Evolutionary conservation across 2,113 vertebrate species (phyloP).

Genomic region (Sinosuthora webbiana): DNA sequence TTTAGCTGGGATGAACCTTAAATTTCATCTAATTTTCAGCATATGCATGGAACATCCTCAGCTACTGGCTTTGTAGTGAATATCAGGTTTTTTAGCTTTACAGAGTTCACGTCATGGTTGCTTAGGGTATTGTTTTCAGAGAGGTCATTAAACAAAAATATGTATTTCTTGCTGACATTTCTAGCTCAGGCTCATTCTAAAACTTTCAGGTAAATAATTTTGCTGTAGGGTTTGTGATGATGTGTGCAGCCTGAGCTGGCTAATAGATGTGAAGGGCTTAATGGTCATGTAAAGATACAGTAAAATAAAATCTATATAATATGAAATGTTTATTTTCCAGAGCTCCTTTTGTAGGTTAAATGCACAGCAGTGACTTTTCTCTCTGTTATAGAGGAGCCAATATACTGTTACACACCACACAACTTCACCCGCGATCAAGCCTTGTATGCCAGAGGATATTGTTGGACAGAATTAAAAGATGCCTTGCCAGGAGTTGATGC

Average conservation of each 20-base stretch:
- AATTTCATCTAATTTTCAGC: background rate
- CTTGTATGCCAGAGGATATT: constrained; percentile 97
- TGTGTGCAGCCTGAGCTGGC: background rate
- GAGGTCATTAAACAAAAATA: background rate
- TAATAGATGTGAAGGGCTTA: background rate
- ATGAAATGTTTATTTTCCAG: constrained; percentile 77
- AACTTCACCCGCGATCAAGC: constrained; percentile 99
- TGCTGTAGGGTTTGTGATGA: background rate
- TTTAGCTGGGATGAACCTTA: background rate
- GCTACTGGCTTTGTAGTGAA: background rate
- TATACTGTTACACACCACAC: constrained; percentile 99
- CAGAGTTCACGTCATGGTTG: background rate
- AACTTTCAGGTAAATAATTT: background rate
- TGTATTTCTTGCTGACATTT: background rate
- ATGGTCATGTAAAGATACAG: background rate
- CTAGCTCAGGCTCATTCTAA: background rate
- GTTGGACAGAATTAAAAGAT: constrained; percentile 98
- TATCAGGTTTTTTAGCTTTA: background rate
- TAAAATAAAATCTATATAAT: constrained; percentile 52
- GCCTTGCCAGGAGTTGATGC: constrained; percentile 88
- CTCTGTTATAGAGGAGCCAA: constrained; percentile 93
- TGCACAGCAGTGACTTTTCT: constrained; percentile 78
- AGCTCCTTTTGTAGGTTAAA: constrained; percentile 76
- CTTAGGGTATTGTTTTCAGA: background rate
- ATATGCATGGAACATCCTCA: background rate